Percentiles rank a stretch among this genome's conserved stretches.
phyloP scores from a whole-genome alignment of 2,888 invertebrate genomes.

The Silvanus unidentatus region DNA sequence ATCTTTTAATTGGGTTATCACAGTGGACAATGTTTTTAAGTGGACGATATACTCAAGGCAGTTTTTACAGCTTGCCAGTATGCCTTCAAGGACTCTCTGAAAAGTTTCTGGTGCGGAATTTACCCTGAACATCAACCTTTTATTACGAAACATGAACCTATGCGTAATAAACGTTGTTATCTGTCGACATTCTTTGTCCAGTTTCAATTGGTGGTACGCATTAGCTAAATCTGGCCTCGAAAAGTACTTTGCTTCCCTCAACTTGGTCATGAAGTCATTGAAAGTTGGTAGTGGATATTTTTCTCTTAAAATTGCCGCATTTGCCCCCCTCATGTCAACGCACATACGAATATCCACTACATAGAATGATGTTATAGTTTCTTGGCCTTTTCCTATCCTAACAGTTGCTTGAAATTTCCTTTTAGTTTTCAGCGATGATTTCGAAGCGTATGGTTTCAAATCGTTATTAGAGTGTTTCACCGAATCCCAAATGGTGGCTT shows the following conservation, averaged over 20 bases:
- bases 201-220: constrained; percentile 30
- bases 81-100: constrained; percentile 30
- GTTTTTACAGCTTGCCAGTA: constrained; percentile 27
- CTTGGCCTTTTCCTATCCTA: constrained; percentile 7
- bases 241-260: constrained; percentile 28
- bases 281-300: constrained; percentile 27
- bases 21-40: constrained; percentile 17
- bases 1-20: constrained; percentile 12
- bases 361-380: constrained; percentile 17
- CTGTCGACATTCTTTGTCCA: not conserved
- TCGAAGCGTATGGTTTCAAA: constrained; percentile 17
- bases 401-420: constrained; percentile 14
- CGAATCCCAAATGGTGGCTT: constrained; percentile 16
- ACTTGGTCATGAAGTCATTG: constrained; percentile 22
- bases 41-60: constrained; percentile 30
- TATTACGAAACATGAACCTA: constrained; percentile 29
- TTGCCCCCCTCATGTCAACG: constrained; percentile 35
- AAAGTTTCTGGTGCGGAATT: constrained; percentile 32
- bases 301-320: constrained; percentile 30
- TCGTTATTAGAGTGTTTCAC: constrained; percentile 6
- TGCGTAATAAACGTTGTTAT: constrained; percentile 18
- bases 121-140: constrained; percentile 37
- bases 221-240: constrained; percentile 21
- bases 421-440: constrained; percentile 9
- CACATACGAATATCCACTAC: constrained; percentile 27